Base-by-base conservation (phyloP, 2,797 vertebrate species). In the Aplochiton taeniatus region DNA sequence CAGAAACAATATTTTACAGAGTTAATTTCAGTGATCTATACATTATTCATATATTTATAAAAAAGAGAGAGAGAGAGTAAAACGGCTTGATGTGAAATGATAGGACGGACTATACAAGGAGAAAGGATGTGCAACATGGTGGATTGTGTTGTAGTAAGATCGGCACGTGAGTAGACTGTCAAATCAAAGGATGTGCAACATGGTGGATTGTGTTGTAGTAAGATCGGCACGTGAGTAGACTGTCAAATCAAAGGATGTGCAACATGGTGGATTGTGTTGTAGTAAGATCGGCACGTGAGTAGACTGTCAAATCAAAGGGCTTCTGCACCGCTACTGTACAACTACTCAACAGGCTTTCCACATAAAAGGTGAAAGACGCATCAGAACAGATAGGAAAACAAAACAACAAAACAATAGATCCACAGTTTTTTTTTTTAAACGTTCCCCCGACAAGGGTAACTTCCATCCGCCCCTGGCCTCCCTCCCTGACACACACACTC, bases 41-140 rank as follows among this genome's bases (percentile, higher is more conserved):
- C 96, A 98, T 96, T 97, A 98, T 98, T 98, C 97, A 96, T 98
- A 98, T 95, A 96, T 94, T 96, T 98, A 94, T 95, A 94, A 92
- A 90, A 89, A 92, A 91, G n/a, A n/a, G n/a, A 91, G 85, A 89
- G 92, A 91, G 93, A 93, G 92, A 85, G 13, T 17, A 18, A 92
- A 93, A 93, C 91, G 89, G 93, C 90, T 95, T 92, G 90, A 90
- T 31, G 31, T 94, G 94, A 97, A 96, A 95, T 96, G 90, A 94
- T 92, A 94, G 97, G 97, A 99, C 96, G 94, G 96, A 96, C 94
- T 95, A 90, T 92, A 94, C 93, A 88, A 87, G 87, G 91, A 83
- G 18, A 64, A 17, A 80, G 92, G 89, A 92, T 93, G 93, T 96
- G 94, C 93, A 94, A 93, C 82, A 76, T 92, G 90, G 90, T 87